Evolutionary conservation across 2,113 vertebrate genomes (phyloP).

Genomic region (Oenanthe oenanthe): DNA sequence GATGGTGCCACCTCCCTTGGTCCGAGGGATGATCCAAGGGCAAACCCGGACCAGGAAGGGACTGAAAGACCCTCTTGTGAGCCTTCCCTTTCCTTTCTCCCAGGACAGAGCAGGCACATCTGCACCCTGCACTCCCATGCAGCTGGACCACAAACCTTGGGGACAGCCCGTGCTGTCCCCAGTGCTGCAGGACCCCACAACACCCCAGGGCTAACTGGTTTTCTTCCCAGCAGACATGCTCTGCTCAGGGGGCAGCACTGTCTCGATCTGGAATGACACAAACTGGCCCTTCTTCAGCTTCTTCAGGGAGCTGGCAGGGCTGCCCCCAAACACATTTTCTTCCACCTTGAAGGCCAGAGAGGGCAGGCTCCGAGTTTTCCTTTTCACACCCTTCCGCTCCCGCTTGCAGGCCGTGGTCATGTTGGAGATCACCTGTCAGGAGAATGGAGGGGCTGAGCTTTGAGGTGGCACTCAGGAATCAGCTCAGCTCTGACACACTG

Average conservation of each 20-base stretch:
- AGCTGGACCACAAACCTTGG: background rate
- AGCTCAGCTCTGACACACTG: rapidly evolving
- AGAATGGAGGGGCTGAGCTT: background rate
- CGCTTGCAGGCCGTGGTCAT: slow-evolving; percentile 82
- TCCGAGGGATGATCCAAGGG: background rate
- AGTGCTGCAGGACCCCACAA: rapidly evolving
- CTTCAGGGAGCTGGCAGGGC: slow-evolving; percentile 68
- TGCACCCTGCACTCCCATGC: background rate
- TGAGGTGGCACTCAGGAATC: background rate
- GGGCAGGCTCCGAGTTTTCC: slow-evolving; percentile 65
- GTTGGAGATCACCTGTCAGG: slow-evolving; percentile 83
- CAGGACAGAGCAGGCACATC: background rate
- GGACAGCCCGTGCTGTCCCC: background rate
- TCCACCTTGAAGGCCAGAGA: slow-evolving; percentile 75
- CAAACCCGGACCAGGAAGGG: background rate
- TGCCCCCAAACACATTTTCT: slow-evolving; percentile 68
- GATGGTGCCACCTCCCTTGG: background rate
- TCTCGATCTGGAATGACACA: slow-evolving; percentile 84
- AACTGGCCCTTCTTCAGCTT: slow-evolving; percentile 82
- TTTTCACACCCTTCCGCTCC: slow-evolving; percentile 78
- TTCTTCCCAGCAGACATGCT: slow-evolving; percentile 62
- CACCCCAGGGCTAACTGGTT: slow-evolving; percentile 15
- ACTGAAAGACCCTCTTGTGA: background rate
- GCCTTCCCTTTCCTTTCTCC: background rate
- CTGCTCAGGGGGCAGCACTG: slow-evolving; percentile 76